Evolutionary conservation across 2,113 vertebrate genomes (phyloP).

Genomic region (Progne subis): DNA sequence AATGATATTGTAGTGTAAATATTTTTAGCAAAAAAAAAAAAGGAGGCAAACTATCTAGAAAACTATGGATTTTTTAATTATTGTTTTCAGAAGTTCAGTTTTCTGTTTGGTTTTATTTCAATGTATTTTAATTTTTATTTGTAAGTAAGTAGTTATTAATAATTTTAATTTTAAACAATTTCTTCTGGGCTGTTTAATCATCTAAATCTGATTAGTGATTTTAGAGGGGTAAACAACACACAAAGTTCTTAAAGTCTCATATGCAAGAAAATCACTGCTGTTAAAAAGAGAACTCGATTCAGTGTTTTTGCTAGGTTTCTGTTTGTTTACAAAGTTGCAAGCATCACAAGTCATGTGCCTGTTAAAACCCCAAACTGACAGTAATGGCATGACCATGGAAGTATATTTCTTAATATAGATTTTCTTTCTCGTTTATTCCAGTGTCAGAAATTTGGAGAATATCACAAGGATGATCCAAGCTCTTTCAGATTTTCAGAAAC

Average conservation of each 20-base stretch:
- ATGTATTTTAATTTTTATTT: background rate
- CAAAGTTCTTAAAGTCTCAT: background rate
- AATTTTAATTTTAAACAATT: background rate
- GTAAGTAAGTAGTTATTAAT: background rate
- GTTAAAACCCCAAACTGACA: background rate
- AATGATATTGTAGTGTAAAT: background rate
- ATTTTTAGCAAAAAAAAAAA: background rate
- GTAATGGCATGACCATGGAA: background rate
- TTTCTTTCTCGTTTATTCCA: slow-evolving; percentile 65
- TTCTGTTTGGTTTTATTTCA: background rate
- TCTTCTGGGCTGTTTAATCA: background rate
- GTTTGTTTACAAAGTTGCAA: background rate
- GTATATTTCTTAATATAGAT: background rate
- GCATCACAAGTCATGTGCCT: background rate
- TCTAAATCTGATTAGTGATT: background rate
- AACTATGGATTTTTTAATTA: background rate
- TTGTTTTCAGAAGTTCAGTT: background rate
- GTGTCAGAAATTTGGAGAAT: slow-evolving; percentile 99
- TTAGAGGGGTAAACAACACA: background rate
- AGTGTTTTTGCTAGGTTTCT: background rate
- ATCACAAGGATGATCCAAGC: slow-evolving; percentile 96
- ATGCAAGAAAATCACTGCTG: background rate
- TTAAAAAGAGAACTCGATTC: background rate
- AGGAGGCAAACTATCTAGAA: background rate
- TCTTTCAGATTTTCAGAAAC: slow-evolving; percentile 99